Evolutionary conservation across 2,113 vertebrate species (phyloP), one percentile per base, ranked within the genome.

Genomic region (Corvus hawaiiensis): DNA sequence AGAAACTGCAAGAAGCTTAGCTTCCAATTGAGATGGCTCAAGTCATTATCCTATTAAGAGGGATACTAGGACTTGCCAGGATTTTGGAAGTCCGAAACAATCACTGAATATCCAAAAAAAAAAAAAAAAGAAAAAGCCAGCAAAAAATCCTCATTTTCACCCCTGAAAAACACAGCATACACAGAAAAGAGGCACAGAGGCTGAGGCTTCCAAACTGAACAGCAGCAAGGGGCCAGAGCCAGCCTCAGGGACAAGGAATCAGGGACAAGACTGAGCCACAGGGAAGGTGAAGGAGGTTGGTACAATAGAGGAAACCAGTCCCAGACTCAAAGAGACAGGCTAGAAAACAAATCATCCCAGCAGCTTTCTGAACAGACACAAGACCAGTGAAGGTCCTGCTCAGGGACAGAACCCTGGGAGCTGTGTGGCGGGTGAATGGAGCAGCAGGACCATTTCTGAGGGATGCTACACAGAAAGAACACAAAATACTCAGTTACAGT

Each of bases 1-100:
- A 82, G 77, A 77, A 95, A 68, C 48, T 51, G 21, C 44, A 83
- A 80, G 82, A 37, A 86, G 75, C 63, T 90, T 55, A 52, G 54
- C 84, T 94, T 75, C 68, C 8, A 4, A 22, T 26, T 83, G 76
- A 84, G 55, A 33, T 78, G 72, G n/a, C 46, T 93, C n/a, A 37
- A 68, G 33, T 54, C 44, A 9, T 52, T 69, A 81, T 51, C 77
- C 64, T 86, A 64, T 67, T 81, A 89, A 78, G 68, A 83, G 2
- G 19, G 56, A 43, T 68, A 66, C n/a, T 6, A 39, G 51, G 30
- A 78, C 58, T 52, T 41, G n/a, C 30, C 23, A 78, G 69, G 32
- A 78, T 54, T 93, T 58, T 32, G 7, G 27, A 61, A 85, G 44
- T 16, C 48, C 41, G 46, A 71, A 87, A 44, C 41, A 30, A 32